Conservation (phyloP, 1,140 invertebrate genomes). For the Sminthurides bifidus region DNA sequence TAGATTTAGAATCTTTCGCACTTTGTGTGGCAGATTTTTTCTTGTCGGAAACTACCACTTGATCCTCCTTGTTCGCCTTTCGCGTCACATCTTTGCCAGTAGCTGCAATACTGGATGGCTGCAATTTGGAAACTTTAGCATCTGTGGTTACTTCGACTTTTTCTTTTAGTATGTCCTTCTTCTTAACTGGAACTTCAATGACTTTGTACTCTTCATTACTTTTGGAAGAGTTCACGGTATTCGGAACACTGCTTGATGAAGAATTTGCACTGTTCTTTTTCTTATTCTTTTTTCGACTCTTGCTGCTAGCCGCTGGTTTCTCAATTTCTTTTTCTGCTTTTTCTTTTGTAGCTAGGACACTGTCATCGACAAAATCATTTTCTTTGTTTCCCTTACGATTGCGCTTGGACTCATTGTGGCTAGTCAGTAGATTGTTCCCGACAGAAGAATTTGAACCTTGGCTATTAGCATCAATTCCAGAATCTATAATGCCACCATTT, state of each 20-base stretch:
- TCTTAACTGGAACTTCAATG: not conserved
- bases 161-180: conserved; percentile 6
- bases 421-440: conserved; percentile 7
- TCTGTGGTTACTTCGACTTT: conserved; percentile 1
- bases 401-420: not conserved
- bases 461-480: conserved; percentile 73
- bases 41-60: conserved; percentile 6
- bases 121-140: not conserved
- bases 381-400: conserved; percentile 28
- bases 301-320: conserved; percentile 8
- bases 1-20: too few relatives aligned
- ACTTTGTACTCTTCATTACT: conserved; percentile 5
- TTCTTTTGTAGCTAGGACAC: not conserved
- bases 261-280: conserved; percentile 10
- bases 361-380: conserved; percentile 14
- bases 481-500: conserved; percentile 44
- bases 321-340: not conserved
- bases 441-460: conserved; percentile 35
- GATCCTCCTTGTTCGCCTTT: conserved; percentile 3
- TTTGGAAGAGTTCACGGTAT: not conserved
- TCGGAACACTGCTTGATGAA: not conserved
- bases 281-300: conserved; percentile 21
- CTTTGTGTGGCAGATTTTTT: not conserved
- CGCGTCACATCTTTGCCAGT: not conserved
- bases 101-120: not conserved